phyloP scores from a whole-genome alignment of 2,888 invertebrate genomes.

The Teleogryllus oceanicus region DNA sequence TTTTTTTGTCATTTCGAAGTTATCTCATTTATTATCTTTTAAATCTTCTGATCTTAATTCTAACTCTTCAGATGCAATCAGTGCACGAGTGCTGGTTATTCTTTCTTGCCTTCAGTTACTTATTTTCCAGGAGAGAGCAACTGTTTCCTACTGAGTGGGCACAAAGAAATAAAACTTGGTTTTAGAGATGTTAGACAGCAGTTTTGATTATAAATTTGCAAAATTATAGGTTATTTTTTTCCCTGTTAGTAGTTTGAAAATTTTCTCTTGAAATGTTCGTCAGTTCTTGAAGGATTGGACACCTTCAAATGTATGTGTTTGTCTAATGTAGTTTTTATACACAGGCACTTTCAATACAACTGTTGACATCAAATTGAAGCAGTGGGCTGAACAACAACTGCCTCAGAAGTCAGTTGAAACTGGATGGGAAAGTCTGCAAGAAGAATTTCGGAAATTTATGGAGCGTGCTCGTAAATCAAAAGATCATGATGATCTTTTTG shows the following conservation, averaged over 20 bases:
- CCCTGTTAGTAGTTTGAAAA: not conserved
- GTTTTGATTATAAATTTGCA: no score
- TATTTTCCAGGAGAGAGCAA: no score
- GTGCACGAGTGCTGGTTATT: no score
- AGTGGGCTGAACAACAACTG: constrained; percentile 91
- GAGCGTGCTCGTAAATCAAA: constrained; percentile 60
- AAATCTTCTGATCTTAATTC: no score
- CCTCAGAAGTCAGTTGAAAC: constrained; percentile 81
- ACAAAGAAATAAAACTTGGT: no score
- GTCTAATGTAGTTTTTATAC: constrained; percentile 19
- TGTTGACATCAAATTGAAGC: constrained; percentile 90
- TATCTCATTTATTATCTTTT: no score
- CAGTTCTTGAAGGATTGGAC: not conserved
- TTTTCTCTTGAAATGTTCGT: not conserved
- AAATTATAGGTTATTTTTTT: not conserved
- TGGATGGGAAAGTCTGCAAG: constrained; percentile 78
- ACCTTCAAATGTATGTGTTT: not conserved
- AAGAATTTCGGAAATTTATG: constrained; percentile 68
- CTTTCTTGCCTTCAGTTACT: no score
- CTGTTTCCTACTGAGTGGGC: no score
- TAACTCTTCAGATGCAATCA: no score
- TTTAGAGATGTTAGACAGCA: no score
- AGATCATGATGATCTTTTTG: constrained; percentile 86
- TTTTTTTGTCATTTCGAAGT: no score
- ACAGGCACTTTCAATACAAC: constrained; percentile 79